Base-by-base conservation (phyloP, 2,888 invertebrate species). In the Branchipolynoe longqiensis region DNA sequence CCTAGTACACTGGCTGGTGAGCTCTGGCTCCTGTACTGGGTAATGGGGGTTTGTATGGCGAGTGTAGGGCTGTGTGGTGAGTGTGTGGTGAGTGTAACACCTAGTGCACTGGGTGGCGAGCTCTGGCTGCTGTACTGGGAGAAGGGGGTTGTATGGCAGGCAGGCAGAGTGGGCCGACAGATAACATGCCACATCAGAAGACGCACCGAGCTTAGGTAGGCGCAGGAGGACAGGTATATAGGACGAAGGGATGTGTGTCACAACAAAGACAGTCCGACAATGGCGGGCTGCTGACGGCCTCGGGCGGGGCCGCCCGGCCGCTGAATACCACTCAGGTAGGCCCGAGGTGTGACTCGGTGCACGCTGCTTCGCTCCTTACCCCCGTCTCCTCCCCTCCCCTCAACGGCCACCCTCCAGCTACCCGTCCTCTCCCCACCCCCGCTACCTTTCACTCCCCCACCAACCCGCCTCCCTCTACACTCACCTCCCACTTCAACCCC, bases 381-480 rank as follows among this genome's bases (percentile, higher is more conserved):
- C 48, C 18, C 8, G 18, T 8, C 8, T 48, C 48, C 18, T 12
- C 48, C 8, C 48, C 48, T 48, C 48, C 48, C 48, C 18, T 18
- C 48, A 8, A 12, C 48, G 48, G 48, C 8, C 48, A 48, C 48
- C 8, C 8, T 48, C 48, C 48, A 8, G 18, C 48, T 18, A 48
- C 48, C 48, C n/a, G n/a, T n/a, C n/a, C n/a, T n/a, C n/a, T 48
- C 48, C 48, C 62, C 62, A 62, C n/a, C 62, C 62, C 8, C 8
- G 28, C 8, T 62, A 6, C n/a, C 28, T 62, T 6, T 48, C 62
- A 8, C 62, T 25, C 62, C n/a, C 62, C 62, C 12, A 14, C 62
- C 62, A 14, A n/a, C 25, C n/a, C 62, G 8, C 18, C 64, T 64
- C 3, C 31, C 64, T 28, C 36, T 18, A 28, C 3, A 28, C 31